Evolutionary conservation across 2,113 vertebrate species (phyloP), one percentile per base, ranked within the genome.

Genomic region (Hippopotamus amphibius): DNA sequence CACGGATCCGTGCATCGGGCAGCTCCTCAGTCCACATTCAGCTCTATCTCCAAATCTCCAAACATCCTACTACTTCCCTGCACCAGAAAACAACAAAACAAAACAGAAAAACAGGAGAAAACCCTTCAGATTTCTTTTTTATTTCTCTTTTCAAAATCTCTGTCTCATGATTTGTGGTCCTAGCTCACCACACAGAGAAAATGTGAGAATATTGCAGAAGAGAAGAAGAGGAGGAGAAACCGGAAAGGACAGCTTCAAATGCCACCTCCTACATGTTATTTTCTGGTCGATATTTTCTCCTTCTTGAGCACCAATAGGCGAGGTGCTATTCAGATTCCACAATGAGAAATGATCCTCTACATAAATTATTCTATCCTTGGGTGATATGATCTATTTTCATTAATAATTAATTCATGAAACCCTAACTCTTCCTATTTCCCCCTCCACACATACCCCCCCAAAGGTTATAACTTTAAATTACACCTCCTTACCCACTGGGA

Each of bases 381-480:
- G 17, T 26, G 50, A 93, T 43, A 88, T 4, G 43, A 86, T 46
- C 48, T 63, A 68, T 50, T 77, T 87, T 43, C 66, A 69, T 63
- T 71, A 57, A 77, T 46, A 57, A 89, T 69, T 94, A 92, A 81
- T 61, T 85, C 57, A 85, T 30, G 30, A 76, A 81, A 74, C 2
- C 0, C 5, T 48, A 90, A 19, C 13, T 65, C 68, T 85, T 76
- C 16, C 88, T 84, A 41, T 19, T 55, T 24, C 1, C 26, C n/a
- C 28, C 5, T 3, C 9, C 30, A 17, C 22, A 11, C 10, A 43
- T 22, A 53, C 10, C 13, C 14, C 0, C 48, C 19, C 46, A 43
- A 79, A 90, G 15, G 19, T 84, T 77, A 59, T 94, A 59, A 50
- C 59, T 71, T 86, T 79, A 89, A 89, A 66, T 87, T 41, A 76